These are phyloP conservation scores for Myathropa florea DNA, from an alignment of 2,888 invertebrate genomes.

Conservation along the genomic window DNA sequence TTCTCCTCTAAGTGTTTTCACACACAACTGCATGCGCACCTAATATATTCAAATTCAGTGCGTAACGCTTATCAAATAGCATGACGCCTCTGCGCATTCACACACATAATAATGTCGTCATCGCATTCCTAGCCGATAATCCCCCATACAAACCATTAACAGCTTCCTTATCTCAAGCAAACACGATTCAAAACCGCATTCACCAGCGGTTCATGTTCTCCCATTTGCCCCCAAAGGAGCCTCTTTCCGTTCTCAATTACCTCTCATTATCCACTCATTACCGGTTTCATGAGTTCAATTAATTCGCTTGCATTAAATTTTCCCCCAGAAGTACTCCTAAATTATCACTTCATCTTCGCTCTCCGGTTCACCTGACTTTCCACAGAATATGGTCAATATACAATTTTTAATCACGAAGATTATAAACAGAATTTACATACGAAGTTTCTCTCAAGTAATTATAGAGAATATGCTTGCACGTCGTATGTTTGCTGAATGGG, in stretches of 20 bases:
- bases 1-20: neutral
- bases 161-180: neutral
- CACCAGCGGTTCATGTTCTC: neutral
- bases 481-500: neutral
- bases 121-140: neutral
- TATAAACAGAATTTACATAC: constrained; percentile 55
- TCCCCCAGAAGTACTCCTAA: constrained; percentile 55
- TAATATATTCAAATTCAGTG: neutral
- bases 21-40: neutral
- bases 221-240: neutral
- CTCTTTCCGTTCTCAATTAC: neutral
- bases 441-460: constrained; percentile 42
- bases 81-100: neutral
- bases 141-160: neutral
- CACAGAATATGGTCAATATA: constrained; percentile 32
- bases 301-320: constrained; percentile 13
- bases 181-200: neutral
- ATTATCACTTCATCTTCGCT: constrained; percentile 67
- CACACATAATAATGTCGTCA: neutral
- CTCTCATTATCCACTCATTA: constrained; percentile 25
- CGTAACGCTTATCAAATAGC: neutral
- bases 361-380: constrained; percentile 55
- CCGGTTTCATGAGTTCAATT: constrained; percentile 9
- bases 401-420: constrained; percentile 57
- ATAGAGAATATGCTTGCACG: neutral